These are phyloP conservation scores for Pyrocoelia pectoralis DNA, from an alignment of 2,888 invertebrate species.

Conservation along the genomic window DNA sequence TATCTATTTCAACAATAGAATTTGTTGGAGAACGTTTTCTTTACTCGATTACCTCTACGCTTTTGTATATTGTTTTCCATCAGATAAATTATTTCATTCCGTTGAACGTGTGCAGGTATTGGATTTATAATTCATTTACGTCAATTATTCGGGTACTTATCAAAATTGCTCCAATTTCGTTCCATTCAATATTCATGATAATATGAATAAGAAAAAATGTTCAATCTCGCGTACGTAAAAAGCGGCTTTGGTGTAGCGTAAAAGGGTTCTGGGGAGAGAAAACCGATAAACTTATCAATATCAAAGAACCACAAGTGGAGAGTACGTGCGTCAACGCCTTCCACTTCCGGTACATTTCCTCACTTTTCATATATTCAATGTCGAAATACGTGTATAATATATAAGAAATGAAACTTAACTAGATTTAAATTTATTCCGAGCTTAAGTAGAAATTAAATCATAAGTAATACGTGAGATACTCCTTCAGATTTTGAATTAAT, in stretches of 20 bases:
- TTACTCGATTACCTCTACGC: slow-evolving; percentile 24
- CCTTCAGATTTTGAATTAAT: too few relatives aligned
- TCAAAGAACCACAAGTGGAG: slow-evolving; percentile 30
- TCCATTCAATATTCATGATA: background rate
- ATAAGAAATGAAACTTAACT: too few relatives aligned
- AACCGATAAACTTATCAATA: slow-evolving; percentile 34
- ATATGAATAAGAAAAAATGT: background rate
- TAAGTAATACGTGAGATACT: too few relatives aligned
- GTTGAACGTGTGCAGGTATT: background rate
- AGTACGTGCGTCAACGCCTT: slow-evolving; percentile 31
- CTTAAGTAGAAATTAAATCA: too few relatives aligned
- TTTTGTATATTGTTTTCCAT: slow-evolving; percentile 10
- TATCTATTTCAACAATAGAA: slow-evolving; percentile 22
- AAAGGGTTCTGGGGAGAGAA: slow-evolving; percentile 23
- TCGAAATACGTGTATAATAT: slow-evolving; percentile 8
- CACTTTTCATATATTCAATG: slow-evolving; percentile 17
- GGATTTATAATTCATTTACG: background rate
- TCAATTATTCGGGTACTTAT: background rate
- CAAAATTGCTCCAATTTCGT: background rate
- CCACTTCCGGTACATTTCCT: slow-evolving; percentile 28
- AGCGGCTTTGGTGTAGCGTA: slow-evolving; percentile 7
- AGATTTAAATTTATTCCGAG: too few relatives aligned
- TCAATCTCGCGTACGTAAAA: background rate
- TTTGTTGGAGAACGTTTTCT: slow-evolving; percentile 25
- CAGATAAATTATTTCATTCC: background rate